Base-by-base conservation (phyloP, 2,113 vertebrate species). In the Chiloscyllium plagiosum region DNA sequence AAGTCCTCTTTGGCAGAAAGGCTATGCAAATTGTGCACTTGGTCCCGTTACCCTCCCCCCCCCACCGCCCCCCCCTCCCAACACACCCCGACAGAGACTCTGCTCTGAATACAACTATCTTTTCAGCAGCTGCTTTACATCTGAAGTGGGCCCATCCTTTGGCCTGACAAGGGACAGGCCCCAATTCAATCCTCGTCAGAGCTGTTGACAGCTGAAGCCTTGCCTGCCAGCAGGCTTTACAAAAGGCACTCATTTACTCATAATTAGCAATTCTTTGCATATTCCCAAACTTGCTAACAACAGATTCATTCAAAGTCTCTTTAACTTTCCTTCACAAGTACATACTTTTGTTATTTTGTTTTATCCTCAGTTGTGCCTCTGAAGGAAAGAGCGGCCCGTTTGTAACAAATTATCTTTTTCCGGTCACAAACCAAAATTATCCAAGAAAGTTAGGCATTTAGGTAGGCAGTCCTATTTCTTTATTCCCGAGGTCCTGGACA, bases 221-320 rank as follows among this genome's bases (percentile, higher is more conserved):
- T 95, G 94, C 94, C 89, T 95, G 94, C 94, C 94, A 95, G 94
- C 94, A 95, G 94, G 94, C 69, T 33, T 72, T 29, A 95, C 94
- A 95, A 95, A 72, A 72, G 94, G 52, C 42, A 10, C 69, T 95
- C 94, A 95, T 95, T 95, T 95, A 95, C 69, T 95, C 94, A 95
- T 70, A 95, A 95, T 95, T 95, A 95, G 94, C 69, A 95, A 95
- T 72, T 95, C 94, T 95, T 95, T 95, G 94, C 94, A 95, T 95
- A 95, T 95, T 72, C 94, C 94, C 68, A 95, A 95, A 95, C 69
- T 95, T 95, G 94, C 94, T 72, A 95, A 95, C 94, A 95, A 95
- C 94, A 95, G 94, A 95, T 95, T 95, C 94, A 95, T 95, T 95
- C 94, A 95, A 76, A 95, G 68, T 95, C 94, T 95, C 94, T 95